Evolutionary conservation across 2,113 vertebrate species (phyloP), one percentile per base, ranked within the genome.

Genomic region (Sphaerodactylus townsendi): DNA sequence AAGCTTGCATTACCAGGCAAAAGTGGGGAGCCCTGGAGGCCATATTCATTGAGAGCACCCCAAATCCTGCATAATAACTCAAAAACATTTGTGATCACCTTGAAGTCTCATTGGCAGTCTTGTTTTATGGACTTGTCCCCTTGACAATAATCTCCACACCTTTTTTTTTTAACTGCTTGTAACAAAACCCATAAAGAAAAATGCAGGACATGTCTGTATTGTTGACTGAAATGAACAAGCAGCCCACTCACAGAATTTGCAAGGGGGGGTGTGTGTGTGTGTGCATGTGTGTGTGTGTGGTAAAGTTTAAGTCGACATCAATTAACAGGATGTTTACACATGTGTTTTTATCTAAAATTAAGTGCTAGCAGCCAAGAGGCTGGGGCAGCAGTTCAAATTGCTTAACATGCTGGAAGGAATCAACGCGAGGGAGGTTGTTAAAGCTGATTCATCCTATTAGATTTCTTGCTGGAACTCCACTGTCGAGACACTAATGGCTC

Each of bases 341-440:
- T 76, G 10, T 65, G 35, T 35, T 85, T 73, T 65, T 70, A 46
- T 53, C 0, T 1, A 66, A 83, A 81, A 88, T 79, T 83, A 77
- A 83, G 72, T 74, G 82, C 28, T n/a, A 65, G 77, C 86, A 82
- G 48, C 69, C 59, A 77, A 82, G 53, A 81, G 39, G 44, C 76
- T 81, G 33, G 56, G 48, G 5, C 68, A 85, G 72, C 9, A 72
- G 33, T 86, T 89, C 76, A 87, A 86, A 77, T 53, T 73, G 66
- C 48, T 88, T 86, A 86, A 79, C 2, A 1, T 7, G 15, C 81
- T 83, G 73, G 77, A 85, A 77, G 33, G 77, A 69, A 77, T 79
- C 4, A 53, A 68, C 37, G n/a, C 65, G 64, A 59, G 79, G 10
- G 71, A 76, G 44, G 37, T 11, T 19, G 69, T 77, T 83, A 53